Percentiles rank a stretch among this genome's conserved stretches.
These are phyloP conservation scores for Chrysomallon squamiferum DNA, from an alignment of 1,140 invertebrate genomes.

Conservation along the genomic window DNA sequence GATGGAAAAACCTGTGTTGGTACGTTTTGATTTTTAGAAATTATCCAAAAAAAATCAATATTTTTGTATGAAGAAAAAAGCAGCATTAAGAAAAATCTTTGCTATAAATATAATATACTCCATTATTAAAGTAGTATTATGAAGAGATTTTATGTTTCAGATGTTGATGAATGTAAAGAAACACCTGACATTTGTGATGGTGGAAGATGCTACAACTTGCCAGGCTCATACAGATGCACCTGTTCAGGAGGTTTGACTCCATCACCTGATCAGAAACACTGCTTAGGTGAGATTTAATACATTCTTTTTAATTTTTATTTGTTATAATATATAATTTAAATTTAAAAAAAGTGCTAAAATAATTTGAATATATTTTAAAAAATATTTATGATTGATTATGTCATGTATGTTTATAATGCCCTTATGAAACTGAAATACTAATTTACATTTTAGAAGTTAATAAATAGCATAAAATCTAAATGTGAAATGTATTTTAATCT, in stretches of 20 bases:
- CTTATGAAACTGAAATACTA: neutral
- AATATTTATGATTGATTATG: neutral
- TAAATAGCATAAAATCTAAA: too few species aligned
- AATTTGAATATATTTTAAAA: too few species aligned
- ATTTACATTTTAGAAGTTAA: too few species aligned
- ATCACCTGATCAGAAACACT: conserved; percentile 74
- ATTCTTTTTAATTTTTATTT: too few species aligned
- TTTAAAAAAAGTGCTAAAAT: too few species aligned
- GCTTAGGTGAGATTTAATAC: conserved; percentile 69
- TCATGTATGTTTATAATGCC: neutral
- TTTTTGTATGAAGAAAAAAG: too few species aligned
- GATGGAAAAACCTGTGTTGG: conserved; percentile 77
- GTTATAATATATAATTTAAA: too few species aligned
- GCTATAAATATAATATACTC: neutral
- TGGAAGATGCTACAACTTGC: conserved; percentile 80
- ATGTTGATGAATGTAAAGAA: conserved; percentile 80
- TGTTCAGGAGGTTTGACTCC: conserved; percentile 78
- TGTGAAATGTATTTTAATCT: too few species aligned
- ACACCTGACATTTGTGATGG: conserved; percentile 82
- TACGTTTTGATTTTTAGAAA: conserved; percentile 25
- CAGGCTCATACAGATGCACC: conserved; percentile 78
- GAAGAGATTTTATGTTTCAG: too few species aligned
- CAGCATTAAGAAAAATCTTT: too few species aligned
- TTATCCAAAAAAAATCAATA: too few species aligned
- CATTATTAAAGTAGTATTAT: neutral